Evolutionary conservation across 2,888 invertebrate species (phyloP), one percentile per base, ranked within the genome.

Genomic region (Drosophila crucigera): DNA sequence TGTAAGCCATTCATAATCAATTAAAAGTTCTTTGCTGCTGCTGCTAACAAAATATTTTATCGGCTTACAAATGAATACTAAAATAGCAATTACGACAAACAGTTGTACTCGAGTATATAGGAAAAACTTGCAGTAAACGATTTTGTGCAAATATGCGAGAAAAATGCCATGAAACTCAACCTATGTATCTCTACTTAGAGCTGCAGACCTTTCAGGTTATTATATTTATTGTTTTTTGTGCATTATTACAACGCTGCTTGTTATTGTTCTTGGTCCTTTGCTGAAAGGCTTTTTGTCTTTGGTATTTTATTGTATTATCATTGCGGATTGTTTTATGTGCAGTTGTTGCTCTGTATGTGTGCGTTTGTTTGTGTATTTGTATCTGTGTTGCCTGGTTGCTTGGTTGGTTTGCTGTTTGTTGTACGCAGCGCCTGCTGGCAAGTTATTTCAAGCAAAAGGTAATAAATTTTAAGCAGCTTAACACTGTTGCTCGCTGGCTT

Each of bases 391-490:
- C n/a, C 55, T 72, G 69, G 58, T n/a, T 81, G 72, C 19, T 56
- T 66, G 67, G 59, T 39, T 64, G 56, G 39, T 68, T 50, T 16
- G 58, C 54, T 43, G 54, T 56, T 43, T 43, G 43, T 43, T 31
- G 30, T 31, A 49, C 68, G 72, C 64, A 59, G 73, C 77, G 83
- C 72, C 76, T 83, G 85, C 79, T 81, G 86, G 84, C 82, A 86
- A 88, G 87, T 90, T 90, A 90, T 89, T 90, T 84, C 85, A 87
- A 80, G 91, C 88, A 87, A 84, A 91, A 87, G 90, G 91, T 90
- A 90, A 90, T 90, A 91, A 91, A 90, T 90, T 90, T 87, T 91
- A 90, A 90, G 90, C 81, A 90, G 90, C 91, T 90, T 90, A 90
- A 83, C 85, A 88, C 83, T 91, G 84, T 87, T 89, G 89, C 89